Conservation (phyloP, 2,113 vertebrate species). For the Podarcis raffonei region DNA sequence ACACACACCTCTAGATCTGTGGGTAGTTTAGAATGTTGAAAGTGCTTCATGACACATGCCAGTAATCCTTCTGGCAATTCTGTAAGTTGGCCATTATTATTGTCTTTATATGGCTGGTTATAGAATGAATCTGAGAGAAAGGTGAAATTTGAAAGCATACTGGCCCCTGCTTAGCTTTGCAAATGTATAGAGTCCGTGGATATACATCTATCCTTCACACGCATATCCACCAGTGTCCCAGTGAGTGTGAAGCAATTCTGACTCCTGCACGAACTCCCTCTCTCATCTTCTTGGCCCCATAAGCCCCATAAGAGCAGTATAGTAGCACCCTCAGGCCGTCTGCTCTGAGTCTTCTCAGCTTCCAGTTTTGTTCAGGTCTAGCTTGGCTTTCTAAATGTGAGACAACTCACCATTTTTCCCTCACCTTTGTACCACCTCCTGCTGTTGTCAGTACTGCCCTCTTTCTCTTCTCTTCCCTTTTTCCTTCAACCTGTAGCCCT, state of each 20-base stretch:
- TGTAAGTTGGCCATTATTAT: not conserved
- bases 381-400: not conserved
- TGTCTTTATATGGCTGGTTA: not conserved
- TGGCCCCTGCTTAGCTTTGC: not conserved
- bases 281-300: no score
- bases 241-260: not conserved
- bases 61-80: not conserved
- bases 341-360: no score
- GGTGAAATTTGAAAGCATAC: not conserved
- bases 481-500: not conserved
- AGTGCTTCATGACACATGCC: not conserved
- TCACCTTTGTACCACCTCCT: no score
- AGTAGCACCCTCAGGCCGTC: no score
- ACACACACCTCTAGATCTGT: not conserved
- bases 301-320: no score
- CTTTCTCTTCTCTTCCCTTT: not conserved
- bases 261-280: not conserved
- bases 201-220: not conserved
- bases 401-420: not conserved
- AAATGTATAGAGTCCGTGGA: not conserved
- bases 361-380: not conserved
- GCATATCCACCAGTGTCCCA: not conserved
- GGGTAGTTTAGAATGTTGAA: not conserved
- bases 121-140: not conserved
- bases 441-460: no score